These are phyloP conservation scores for Acanthoscelides obtectus DNA, from an alignment of 2,888 invertebrate genomes.

Conservation along the genomic window DNA sequence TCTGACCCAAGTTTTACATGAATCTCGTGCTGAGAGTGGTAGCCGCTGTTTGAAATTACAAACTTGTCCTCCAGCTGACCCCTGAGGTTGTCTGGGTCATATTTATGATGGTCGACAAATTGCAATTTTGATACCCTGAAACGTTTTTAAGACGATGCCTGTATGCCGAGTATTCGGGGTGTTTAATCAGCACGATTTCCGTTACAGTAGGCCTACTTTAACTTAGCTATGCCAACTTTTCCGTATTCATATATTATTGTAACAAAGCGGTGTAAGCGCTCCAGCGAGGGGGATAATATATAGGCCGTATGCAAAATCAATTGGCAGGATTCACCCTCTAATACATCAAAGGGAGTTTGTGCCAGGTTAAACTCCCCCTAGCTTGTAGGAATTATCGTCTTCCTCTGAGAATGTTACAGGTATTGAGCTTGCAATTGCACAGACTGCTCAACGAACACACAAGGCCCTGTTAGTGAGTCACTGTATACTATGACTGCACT, in stretches of 20 bases:
- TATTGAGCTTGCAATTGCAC: not conserved
- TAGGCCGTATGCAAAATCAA: not conserved
- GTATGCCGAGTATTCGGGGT: too few relatives aligned
- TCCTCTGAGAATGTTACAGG: conserved; percentile 4
- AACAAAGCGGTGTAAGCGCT: not conserved
- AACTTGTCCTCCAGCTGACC: too few relatives aligned
- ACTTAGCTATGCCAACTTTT: not conserved
- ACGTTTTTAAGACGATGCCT: too few relatives aligned
- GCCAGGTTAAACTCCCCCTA: not conserved
- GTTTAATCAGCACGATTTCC: too few relatives aligned
- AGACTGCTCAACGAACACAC: not conserved
- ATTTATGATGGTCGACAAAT: too few relatives aligned
- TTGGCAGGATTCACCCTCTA: not conserved
- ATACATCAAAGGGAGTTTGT: not conserved
- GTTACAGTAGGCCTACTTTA: too few relatives aligned
- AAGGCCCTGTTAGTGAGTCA: not conserved
- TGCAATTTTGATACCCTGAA: too few relatives aligned
- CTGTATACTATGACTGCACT: not conserved
- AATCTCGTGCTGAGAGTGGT: too few relatives aligned
- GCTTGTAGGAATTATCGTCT: conserved; percentile 1
- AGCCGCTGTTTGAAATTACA: too few relatives aligned
- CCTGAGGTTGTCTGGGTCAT: too few relatives aligned
- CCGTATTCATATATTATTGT: not conserved
- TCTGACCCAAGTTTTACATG: too few relatives aligned
- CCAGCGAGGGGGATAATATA: not conserved